A percentile compares a stretch with the other conserved stretches of the same genome.
Evolutionary conservation across 2,797 vertebrate species (phyloP).

Genomic region (Myotis findleyi): DNA sequence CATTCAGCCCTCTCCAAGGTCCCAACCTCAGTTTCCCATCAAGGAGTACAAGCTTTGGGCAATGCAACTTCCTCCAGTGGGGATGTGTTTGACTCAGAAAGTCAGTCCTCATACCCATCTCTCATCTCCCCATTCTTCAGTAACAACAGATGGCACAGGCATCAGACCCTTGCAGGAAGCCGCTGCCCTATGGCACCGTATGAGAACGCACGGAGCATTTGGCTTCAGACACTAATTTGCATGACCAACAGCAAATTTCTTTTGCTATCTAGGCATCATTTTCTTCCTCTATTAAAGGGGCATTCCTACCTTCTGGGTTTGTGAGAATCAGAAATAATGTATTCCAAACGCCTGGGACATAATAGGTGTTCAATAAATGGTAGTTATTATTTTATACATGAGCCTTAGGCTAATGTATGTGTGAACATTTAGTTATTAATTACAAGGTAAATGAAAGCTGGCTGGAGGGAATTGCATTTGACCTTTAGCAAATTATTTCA

Average conservation of each 20-base stretch:
- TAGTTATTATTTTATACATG: slow-evolving; percentile 69
- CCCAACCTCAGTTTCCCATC: not conserved
- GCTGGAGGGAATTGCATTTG: slow-evolving; percentile 78
- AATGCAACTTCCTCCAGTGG: not conserved
- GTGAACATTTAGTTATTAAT: slow-evolving; percentile 80
- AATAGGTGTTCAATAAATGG: slow-evolving; percentile 80
- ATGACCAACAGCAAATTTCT: slow-evolving; percentile 47
- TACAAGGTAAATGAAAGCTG: slow-evolving; percentile 82
- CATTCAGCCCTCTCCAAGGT: not conserved
- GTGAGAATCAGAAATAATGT: slow-evolving; percentile 60
- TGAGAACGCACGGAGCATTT: not conserved
- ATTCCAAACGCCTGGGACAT: slow-evolving; percentile 60
- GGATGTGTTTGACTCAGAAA: not conserved
- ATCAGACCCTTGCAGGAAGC: not conserved
- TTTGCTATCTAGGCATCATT: slow-evolving; percentile 41
- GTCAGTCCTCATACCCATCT: not conserved
- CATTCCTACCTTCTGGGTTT: slow-evolving; percentile 47
- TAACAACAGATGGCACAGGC: not conserved
- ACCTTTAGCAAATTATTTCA: slow-evolving; percentile 82
- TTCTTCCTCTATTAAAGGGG: slow-evolving; percentile 16
- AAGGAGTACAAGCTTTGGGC: not conserved
- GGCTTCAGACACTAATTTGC: slow-evolving; percentile 41
- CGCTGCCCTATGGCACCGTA: not conserved
- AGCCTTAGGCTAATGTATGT: slow-evolving; percentile 70
- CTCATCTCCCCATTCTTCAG: not conserved